Evolutionary conservation across 2,888 invertebrate species (phyloP).

Genomic region (Diaperis boleti): DNA sequence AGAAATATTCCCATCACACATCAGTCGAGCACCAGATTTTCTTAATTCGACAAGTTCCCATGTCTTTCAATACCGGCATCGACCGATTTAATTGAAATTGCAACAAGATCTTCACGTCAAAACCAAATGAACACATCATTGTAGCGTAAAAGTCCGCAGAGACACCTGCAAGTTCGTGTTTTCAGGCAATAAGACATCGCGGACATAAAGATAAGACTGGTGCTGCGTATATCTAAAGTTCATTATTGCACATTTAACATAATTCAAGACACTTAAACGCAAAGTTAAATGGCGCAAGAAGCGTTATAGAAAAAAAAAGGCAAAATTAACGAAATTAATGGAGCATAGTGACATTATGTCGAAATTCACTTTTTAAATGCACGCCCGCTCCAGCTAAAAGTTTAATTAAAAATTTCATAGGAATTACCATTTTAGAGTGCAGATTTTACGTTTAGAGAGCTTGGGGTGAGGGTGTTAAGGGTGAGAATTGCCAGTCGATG

Average conservation of each 20-base stretch:
- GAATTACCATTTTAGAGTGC: conserved; percentile 44
- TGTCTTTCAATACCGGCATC: neutral
- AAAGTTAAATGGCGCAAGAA: conserved; percentile 58
- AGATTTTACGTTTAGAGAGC: conserved; percentile 2
- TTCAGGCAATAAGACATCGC: conserved; percentile 51
- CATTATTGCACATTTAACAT: conserved; percentile 57
- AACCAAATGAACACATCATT: conserved; percentile 9
- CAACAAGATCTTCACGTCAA: conserved; percentile 40
- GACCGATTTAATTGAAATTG: conserved; percentile 9
- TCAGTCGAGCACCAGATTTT: neutral
- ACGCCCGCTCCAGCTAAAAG: conserved; percentile 40
- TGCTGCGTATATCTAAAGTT: conserved; percentile 53
- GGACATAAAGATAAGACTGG: conserved; percentile 56
- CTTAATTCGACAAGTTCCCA: conserved; percentile 7
- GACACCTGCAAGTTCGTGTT: conserved; percentile 48
- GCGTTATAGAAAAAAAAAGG: conserved; percentile 53
- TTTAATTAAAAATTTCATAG: conserved; percentile 57
- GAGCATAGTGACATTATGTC: conserved; percentile 48
- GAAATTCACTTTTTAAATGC: conserved; percentile 42
- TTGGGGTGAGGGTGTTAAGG: neutral
- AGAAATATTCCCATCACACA: conserved; percentile 7
- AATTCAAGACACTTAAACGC: conserved; percentile 54
- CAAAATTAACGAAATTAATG: conserved; percentile 60
- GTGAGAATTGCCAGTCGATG: conserved; percentile 14
- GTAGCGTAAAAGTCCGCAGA: conserved; percentile 11